Evolutionary conservation across 2,888 invertebrate species (phyloP).

Genomic region (Phlogophora meticulosa): DNA sequence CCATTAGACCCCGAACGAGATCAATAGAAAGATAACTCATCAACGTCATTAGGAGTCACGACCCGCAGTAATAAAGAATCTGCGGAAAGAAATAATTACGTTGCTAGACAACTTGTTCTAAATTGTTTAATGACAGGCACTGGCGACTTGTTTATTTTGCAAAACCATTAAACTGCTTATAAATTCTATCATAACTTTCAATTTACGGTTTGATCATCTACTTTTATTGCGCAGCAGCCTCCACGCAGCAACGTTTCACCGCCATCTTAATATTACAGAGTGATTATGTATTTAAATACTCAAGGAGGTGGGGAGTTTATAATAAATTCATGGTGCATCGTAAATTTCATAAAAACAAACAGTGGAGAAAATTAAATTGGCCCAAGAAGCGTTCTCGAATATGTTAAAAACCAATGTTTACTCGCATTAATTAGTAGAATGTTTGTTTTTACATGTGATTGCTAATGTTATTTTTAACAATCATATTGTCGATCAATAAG

Average conservation of each 20-base stretch:
- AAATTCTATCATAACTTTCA: slow-evolving; percentile 62
- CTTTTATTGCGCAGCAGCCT: slow-evolving; percentile 46
- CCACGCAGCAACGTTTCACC: background rate
- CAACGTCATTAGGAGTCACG: slow-evolving; percentile 35
- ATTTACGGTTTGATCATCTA: slow-evolving; percentile 58
- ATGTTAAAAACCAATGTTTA: slow-evolving; percentile 11
- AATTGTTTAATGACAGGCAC: slow-evolving; percentile 45
- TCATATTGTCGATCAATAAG: background rate
- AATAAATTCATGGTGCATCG: slow-evolving; percentile 34
- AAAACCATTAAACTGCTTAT: slow-evolving; percentile 59
- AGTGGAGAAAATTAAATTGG: slow-evolving; percentile 4
- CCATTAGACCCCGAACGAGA: slow-evolving; percentile 22
- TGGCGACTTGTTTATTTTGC: slow-evolving; percentile 57
- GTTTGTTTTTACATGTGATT: slow-evolving; percentile 11
- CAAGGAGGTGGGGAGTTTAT: slow-evolving; percentile 27
- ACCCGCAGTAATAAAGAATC: slow-evolving; percentile 23
- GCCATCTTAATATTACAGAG: slow-evolving; percentile 30
- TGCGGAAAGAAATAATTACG: slow-evolving; percentile 10
- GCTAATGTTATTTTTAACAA: slow-evolving; percentile 9
- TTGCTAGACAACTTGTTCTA: slow-evolving; percentile 21
- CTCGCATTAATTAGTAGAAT: background rate
- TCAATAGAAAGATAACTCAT: slow-evolving; percentile 36
- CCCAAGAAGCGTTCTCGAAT: slow-evolving; percentile 4
- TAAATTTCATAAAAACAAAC: slow-evolving; percentile 49
- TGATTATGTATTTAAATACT: slow-evolving; percentile 46